Conservation (phyloP, 2,888 invertebrate species). For the Sarcophaga caerulescens region DNA sequence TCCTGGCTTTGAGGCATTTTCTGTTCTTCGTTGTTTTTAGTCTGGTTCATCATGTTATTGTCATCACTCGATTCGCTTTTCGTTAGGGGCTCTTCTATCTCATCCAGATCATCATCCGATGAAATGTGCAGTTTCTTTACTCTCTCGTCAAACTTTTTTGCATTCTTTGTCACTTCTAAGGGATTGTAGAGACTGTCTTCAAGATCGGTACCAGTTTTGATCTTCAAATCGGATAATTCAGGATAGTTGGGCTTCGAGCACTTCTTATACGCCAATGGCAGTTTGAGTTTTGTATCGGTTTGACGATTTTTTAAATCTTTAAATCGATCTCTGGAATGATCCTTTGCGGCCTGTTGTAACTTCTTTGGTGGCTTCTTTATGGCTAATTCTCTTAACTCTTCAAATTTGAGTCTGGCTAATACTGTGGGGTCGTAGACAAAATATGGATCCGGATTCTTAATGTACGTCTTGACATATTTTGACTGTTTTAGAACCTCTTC, state of each 20-base stretch:
- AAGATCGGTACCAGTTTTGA: constrained; percentile 78
- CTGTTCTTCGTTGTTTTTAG: constrained; percentile 33
- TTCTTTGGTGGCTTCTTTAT: constrained; percentile 74
- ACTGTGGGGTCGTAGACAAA: constrained; percentile 81
- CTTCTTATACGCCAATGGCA: constrained; percentile 77
- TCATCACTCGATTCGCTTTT: constrained; percentile 80
- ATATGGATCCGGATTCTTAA: constrained; percentile 80
- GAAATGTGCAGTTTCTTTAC: constrained; percentile 78
- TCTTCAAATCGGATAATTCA: constrained; percentile 79
- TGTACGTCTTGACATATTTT: constrained; percentile 81
- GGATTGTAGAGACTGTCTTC: constrained; percentile 78
- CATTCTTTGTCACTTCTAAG: constrained; percentile 80
- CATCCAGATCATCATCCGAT: constrained; percentile 80
- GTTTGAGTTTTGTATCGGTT: constrained; percentile 67
- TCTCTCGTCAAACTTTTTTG: constrained; percentile 80
- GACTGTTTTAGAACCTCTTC: constrained; percentile 81
- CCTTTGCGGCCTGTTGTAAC: constrained; percentile 56
- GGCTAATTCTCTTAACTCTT: constrained; percentile 76
- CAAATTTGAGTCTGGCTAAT: constrained; percentile 77
- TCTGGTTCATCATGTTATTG: constrained; percentile 68
- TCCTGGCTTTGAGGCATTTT: constrained; percentile 35
- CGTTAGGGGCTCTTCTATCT: constrained; percentile 78
- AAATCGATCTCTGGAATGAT: constrained; percentile 71
- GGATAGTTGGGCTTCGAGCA: constrained; percentile 80
- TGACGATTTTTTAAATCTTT: constrained; percentile 72